Evolutionary conservation across 2,797 vertebrate genomes (phyloP), one percentile per base, ranked within the genome.

Genomic region (Adelosebastes latens): DNA sequence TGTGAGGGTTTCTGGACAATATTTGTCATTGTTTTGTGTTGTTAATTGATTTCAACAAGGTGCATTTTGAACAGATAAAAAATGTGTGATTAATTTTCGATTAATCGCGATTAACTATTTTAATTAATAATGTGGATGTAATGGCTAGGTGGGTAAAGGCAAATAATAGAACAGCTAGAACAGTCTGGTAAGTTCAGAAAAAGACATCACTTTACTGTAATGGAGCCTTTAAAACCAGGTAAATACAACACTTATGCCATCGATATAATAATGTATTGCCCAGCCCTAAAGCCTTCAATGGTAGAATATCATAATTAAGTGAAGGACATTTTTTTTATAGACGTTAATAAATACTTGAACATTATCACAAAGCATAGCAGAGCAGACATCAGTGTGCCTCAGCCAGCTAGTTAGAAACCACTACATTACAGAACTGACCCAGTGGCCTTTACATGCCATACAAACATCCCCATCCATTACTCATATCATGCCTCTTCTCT

Each of bases 401-500:
- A 56, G 64, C 27, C 22, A 56, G 31, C 53, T 77, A 53, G 29
- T 63, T 36, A 67, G 61, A 80, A 80, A 65, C 36, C 68, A 16
- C 46, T 22, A 25, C 36, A 34, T 60, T 46, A 60, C 32, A 71
- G 31, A 72, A 12, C 13, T 36, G 18, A 77, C 72, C 72, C 36
- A 61, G 32, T 71, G 63, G 10, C 49, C 73, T 67, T 55, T 75
- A 42, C n/a, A 69, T 60, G 20, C 27, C 60, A 24, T 13, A 20
- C 25, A 84, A 75, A 86, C 68, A 66, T 60, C 42, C 46, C 18
- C 52, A 39, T 77, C 64, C 25, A 42, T 59, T 76, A 65, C 58
- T 75, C 61, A n/a, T 75, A 49, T 46, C 58, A 42, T 9, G 52
- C 39, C 42, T 81, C 27, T 64, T 59, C 46, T 70, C 56, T 77